Evolutionary conservation across 92 coral and sea anemone genomes (phyloP), one percentile per base, ranked within the genome.

Genomic region (Phenganax stokvisi): DNA sequence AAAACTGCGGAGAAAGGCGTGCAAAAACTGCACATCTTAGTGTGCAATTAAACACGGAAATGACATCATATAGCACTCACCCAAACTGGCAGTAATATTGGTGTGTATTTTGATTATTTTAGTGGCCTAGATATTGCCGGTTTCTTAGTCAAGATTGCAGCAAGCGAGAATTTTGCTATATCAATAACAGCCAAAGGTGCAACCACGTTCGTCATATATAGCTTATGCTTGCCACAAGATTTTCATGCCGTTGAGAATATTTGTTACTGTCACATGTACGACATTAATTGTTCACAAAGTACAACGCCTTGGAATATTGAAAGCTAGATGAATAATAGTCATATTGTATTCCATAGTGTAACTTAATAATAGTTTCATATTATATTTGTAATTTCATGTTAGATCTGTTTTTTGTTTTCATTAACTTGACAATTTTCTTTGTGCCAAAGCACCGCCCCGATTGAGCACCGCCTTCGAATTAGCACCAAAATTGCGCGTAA

Each of bases 181-280:
- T 94, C 98, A 1, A 72, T 87, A 3, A 89, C 90, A 30, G 93
- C 98, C 13, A 83, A 91, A 70, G 98, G 91, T 58, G 96, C 98
- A 10, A 94, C 97, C 73, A 93, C 98, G 12, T 93, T 93, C 88
- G 98, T 93, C 55, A 89, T 20, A 20, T 20, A 20, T 93, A 73
- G 98, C 98, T 63, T 93, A 93, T 78, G 98, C 97, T 16, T 93
- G 97, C 66, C 97, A 93, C 83, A 93, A 93, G 82, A 93, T 93
- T 4, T 93, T 93, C 81, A 93, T 83, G 68, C 98, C 98, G 10
- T 30, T 89, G 30, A 83, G 98, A 82, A 93, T 93, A 91, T 84
- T 93, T n/a, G 82, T 91, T 67, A 93, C 98, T 4, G 89, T 93
- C 17, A 93, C 97, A 7, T 93, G 98, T 66, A 94, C 97, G 6